phyloP scores from a whole-genome alignment of 2,113 vertebrate genomes.

The Nannobrachium achirus region DNA sequence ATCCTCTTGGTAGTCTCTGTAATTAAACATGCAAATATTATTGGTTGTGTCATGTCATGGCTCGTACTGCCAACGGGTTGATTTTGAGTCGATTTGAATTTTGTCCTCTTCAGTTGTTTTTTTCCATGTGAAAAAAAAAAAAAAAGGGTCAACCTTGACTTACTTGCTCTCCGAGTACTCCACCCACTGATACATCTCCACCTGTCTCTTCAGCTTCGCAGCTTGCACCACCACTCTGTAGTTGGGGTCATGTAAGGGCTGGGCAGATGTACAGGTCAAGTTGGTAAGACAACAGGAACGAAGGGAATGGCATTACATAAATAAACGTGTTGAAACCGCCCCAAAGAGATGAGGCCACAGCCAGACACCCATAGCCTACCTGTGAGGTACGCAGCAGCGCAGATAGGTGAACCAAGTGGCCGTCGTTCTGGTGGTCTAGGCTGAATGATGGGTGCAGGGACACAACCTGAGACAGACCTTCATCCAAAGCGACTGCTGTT shows the following conservation, averaged over 20 bases:
- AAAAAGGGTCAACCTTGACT: conserved; percentile 44
- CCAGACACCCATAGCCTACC: conserved; percentile 66
- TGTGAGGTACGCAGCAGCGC: conserved; percentile 84
- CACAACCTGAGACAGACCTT: conserved; percentile 89
- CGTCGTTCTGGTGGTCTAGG: conserved; percentile 84
- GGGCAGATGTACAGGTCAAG: conserved; percentile 14
- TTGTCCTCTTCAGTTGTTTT: too few relatives aligned
- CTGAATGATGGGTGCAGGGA: conserved; percentile 76
- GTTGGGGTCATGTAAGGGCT: conserved; percentile 95
- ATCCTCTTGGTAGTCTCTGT: conserved; percentile 88
- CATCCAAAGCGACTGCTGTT: conserved; percentile 84
- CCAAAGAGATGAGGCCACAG: neutral
- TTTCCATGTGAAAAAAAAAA: too few relatives aligned
- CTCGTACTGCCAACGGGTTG: too few relatives aligned
- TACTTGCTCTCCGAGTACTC: conserved; percentile 90
- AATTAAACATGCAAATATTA: conserved; percentile 15
- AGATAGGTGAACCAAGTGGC: conserved; percentile 86
- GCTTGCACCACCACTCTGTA: conserved; percentile 88
- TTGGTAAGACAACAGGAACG: neutral
- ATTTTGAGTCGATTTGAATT: too few relatives aligned
- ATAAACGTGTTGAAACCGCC: neutral
- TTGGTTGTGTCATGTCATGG: too few relatives aligned
- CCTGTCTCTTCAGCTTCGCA: conserved; percentile 90
- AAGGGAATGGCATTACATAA: neutral
- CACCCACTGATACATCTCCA: conserved; percentile 99